These are phyloP conservation scores for Anthophora plumipes DNA, from an alignment of 2,888 invertebrate species.

Conservation along the genomic window DNA sequence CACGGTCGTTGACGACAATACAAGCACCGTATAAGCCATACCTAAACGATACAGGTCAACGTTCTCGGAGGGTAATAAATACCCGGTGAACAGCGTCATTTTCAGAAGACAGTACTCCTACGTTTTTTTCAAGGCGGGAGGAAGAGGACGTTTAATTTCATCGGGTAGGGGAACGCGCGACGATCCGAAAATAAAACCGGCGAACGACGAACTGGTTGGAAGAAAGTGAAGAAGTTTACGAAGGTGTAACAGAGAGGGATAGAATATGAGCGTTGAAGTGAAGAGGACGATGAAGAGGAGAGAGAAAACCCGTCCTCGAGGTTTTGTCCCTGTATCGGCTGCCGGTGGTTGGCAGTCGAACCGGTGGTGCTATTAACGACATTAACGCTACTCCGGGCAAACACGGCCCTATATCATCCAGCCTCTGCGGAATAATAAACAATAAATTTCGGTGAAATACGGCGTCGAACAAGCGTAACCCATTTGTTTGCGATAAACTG, in stretches of 20 bases:
- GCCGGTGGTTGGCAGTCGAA: constrained; percentile 72
- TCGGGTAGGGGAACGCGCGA: constrained; percentile 14
- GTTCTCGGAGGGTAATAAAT: constrained; percentile 38
- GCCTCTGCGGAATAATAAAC: constrained; percentile 82
- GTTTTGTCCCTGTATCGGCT: constrained; percentile 65
- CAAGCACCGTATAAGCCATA: background rate
- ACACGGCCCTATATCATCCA: constrained; percentile 82
- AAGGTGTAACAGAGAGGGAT: background rate
- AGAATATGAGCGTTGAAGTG: constrained; percentile 14
- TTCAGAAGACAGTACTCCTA: constrained; percentile 25
- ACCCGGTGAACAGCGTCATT: constrained; percentile 15
- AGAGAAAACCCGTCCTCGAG: constrained; percentile 60
- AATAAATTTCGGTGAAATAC: constrained; percentile 83
- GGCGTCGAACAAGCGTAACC: constrained; percentile 83
- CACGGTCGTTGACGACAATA: background rate
- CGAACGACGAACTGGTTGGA: constrained; percentile 2
- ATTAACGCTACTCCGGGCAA: constrained; percentile 82
- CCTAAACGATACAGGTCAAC: constrained; percentile 29
- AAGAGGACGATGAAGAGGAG: constrained; percentile 22
- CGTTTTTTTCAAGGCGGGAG: background rate
- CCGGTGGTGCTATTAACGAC: constrained; percentile 83
- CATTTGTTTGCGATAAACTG: constrained; percentile 84
- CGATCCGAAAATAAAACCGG: constrained; percentile 49
- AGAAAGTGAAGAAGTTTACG: background rate
- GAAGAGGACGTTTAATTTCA: constrained; percentile 42